phyloP scores from a whole-genome alignment of 2,888 invertebrate genomes.

The Tholera decimalis region DNA sequence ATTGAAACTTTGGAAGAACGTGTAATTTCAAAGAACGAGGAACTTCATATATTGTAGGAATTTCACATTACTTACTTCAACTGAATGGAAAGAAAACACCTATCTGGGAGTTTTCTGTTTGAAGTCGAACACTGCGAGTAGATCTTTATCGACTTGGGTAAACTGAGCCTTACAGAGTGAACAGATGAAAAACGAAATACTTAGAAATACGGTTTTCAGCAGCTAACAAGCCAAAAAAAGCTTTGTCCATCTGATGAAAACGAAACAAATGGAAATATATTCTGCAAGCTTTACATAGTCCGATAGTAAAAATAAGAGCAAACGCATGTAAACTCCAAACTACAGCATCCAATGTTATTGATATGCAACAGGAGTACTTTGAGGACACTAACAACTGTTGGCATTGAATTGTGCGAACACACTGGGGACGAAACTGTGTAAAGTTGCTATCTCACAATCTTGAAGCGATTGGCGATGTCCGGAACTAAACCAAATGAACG shows the following conservation, averaged over 20 bases:
- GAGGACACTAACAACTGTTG: slow-evolving; percentile 48
- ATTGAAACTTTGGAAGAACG: slow-evolving; percentile 60
- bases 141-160: slow-evolving; percentile 15
- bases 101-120: slow-evolving; percentile 13
- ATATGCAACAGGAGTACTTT: slow-evolving; percentile 54
- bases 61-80: slow-evolving; percentile 37
- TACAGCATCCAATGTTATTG: slow-evolving; percentile 40
- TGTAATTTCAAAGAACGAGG: slow-evolving; percentile 44
- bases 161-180: neutral
- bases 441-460: slow-evolving; percentile 71
- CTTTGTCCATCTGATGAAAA: slow-evolving; percentile 14
- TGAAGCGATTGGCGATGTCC: slow-evolving; percentile 68
- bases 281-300: slow-evolving; percentile 41
- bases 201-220: slow-evolving; percentile 12
- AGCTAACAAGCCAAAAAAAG: slow-evolving; percentile 28
- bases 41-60: slow-evolving; percentile 51
- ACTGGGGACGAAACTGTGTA: slow-evolving; percentile 35
- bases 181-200: slow-evolving; percentile 8
- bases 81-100: slow-evolving; percentile 39
- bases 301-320: slow-evolving; percentile 20
- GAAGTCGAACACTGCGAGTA: slow-evolving; percentile 16
- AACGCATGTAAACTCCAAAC: slow-evolving; percentile 34
- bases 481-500: slow-evolving; percentile 70
- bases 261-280: slow-evolving; percentile 51
- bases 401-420: slow-evolving; percentile 46